Evolutionary conservation across 2,797 vertebrate species (phyloP).

Genomic region (Scomberomorus guttatus): DNA sequence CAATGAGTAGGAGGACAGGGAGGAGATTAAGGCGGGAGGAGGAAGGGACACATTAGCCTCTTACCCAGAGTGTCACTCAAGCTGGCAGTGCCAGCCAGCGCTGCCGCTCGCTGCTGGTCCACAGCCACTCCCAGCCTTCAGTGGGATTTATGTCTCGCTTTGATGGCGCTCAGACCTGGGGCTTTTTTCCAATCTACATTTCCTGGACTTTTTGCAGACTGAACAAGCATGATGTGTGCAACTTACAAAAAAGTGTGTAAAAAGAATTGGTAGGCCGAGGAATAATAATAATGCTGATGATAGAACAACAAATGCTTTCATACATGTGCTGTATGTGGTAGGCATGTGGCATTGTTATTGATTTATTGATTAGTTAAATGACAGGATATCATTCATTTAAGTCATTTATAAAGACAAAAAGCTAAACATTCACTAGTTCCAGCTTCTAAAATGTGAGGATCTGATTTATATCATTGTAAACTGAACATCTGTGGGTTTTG

Average conservation of each 20-base stretch:
- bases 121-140: constrained; percentile 56
- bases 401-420: not conserved
- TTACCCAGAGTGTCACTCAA: constrained; percentile 67
- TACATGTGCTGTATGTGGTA: not conserved
- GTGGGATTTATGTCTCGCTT: constrained; percentile 59
- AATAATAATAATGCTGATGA: not conserved
- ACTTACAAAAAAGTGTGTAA: constrained; percentile 14
- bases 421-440: too few species aligned
- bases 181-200: constrained; percentile 48
- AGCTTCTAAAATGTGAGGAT: too few species aligned
- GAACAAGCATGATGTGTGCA: constrained; percentile 21
- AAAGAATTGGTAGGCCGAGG: not conserved
- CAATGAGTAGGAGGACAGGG: constrained; percentile 36
- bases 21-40: constrained; percentile 50
- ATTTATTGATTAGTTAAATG: not conserved
- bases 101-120: constrained; percentile 43
- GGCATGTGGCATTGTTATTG: not conserved
- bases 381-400: not conserved
- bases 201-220: constrained; percentile 27
- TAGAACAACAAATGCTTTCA: not conserved
- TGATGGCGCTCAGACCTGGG: constrained; percentile 42
- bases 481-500: too few species aligned
- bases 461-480: too few species aligned
- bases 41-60: constrained; percentile 72
- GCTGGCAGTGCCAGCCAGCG: constrained; percentile 47